phyloP scores from a whole-genome alignment of 2,113 vertebrate genomes.

The Reinhardtius hippoglossoides region DNA sequence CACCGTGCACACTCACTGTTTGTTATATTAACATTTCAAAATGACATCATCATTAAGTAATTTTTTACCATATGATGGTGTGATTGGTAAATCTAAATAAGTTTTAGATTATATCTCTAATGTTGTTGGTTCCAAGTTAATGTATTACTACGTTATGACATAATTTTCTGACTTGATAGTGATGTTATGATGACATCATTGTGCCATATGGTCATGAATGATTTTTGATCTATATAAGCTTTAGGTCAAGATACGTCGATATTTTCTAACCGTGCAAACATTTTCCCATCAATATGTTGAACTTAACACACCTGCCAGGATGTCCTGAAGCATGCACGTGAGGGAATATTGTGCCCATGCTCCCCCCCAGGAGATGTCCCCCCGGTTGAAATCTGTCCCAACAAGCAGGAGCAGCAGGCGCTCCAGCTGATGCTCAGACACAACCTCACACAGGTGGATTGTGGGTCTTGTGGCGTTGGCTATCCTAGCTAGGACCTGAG shows the following conservation, averaged over 20 bases:
- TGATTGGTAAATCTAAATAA: no score
- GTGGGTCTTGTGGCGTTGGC: conserved; percentile 96
- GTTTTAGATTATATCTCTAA: neutral
- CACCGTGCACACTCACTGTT: no score
- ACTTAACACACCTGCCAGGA: conserved; percentile 89
- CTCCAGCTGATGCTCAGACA: conserved; percentile 96
- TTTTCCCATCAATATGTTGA: neutral
- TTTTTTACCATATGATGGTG: no score
- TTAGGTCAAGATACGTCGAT: no score
- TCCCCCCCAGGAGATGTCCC: conserved; percentile 98
- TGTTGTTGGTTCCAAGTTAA: no score
- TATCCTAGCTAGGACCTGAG: conserved; percentile 95
- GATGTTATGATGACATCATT: no score
- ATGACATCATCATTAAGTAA: no score
- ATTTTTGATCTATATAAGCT: no score
- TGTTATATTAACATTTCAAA: no score
- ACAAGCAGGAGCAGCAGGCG: conserved; percentile 93
- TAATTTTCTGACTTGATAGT: no score
- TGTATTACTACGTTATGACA: no score
- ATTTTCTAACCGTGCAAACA: neutral
- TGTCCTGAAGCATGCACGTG: conserved; percentile 99
- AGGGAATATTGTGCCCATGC: conserved; percentile 99
- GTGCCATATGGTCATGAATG: no score
- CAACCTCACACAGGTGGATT: conserved; percentile 97
- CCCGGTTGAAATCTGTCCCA: conserved; percentile 97